phyloP scores from a whole-genome alignment of 2,888 invertebrate genomes.

The Caenorhabditis japonica region DNA sequence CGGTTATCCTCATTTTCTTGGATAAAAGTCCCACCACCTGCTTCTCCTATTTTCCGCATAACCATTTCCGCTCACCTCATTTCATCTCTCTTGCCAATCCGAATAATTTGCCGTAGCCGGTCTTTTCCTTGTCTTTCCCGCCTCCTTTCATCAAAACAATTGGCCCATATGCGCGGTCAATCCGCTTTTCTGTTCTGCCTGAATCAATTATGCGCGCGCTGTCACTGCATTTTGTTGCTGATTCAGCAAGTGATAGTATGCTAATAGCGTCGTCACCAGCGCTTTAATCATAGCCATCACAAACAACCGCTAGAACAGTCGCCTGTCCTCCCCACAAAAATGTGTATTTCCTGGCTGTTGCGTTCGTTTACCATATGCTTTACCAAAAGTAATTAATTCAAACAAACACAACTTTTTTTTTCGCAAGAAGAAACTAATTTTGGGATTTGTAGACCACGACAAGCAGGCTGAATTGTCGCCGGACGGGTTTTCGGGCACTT shows the following conservation, averaged over 20 bases:
- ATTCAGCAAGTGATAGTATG: conserved; percentile 37
- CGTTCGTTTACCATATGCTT: conserved; percentile 17
- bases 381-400: neutral
- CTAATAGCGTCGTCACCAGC: conserved; percentile 31
- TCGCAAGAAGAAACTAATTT: neutral
- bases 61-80: neutral
- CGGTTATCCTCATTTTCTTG: no score
- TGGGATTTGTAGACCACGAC: conserved; percentile 9
- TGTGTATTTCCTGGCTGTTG: conserved; percentile 30
- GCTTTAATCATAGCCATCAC: conserved; percentile 1
- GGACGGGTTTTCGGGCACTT: conserved; percentile 2
- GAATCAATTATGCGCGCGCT: conserved; percentile 24
- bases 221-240: neutral
- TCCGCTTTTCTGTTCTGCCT: conserved; percentile 8
- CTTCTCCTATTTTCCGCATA: neutral
- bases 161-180: neutral
- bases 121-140: conserved; percentile 3
- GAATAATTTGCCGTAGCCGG: conserved; percentile 1
- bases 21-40: neutral
- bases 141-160: conserved; percentile 5
- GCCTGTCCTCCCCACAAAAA: neutral
- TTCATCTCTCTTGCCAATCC: conserved; percentile 3
- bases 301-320: neutral
- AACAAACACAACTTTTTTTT: neutral
- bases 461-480: conserved; percentile 2